Base-by-base conservation (phyloP, 2,888 invertebrate genomes). In the Megamerina dolium region DNA sequence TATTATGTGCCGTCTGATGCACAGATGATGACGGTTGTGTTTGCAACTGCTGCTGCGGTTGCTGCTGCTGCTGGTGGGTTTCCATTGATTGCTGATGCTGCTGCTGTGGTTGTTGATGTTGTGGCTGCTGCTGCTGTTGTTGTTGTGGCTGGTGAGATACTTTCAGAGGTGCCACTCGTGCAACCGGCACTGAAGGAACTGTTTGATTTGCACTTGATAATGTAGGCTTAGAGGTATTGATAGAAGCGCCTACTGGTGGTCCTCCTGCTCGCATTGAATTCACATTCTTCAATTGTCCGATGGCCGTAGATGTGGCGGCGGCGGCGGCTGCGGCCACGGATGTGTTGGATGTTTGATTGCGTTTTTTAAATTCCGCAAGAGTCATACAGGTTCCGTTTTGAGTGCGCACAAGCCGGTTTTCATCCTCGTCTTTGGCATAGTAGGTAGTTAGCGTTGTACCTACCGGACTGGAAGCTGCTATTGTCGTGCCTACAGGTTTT, bases 1-100 rank as follows among this genome's bases (percentile, higher is more conserved):
- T 68, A 38, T 68, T 68, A 48, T 68, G 68, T 23, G 70, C 68
- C 1, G 67, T 68, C 37, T 63, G 61, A 27, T 64, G 64, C 14
- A 68, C 63, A 2, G 70, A 68, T 3, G 70, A 68, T 0, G 54
- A 40, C 6, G 52, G 37, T 18, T 37, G 29, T 16, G 38, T 12
- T 21, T 16, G 46, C 46, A 17, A 45, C 17, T 41, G 37, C 9
- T 10, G 41, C 23, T 9, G 40, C 37, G n/a, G 37, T 17, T 14
- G 43, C 26, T 26, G 42, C 12, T n/a, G 12, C 38, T 16, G 26
- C 16, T 18, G 8, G 30, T 16, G 3, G 5, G 44, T 33, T 13
- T 31, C 9, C 30, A 19, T 21, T 18, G 32, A 14, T 8, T n/a
- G 13, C 20, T 17, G 45, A 46, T 21, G 47, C 17, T 41, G 38